Evolutionary conservation across 2,113 vertebrate species (phyloP), one percentile per base, ranked within the genome.

Genomic region (Micromys minutus): DNA sequence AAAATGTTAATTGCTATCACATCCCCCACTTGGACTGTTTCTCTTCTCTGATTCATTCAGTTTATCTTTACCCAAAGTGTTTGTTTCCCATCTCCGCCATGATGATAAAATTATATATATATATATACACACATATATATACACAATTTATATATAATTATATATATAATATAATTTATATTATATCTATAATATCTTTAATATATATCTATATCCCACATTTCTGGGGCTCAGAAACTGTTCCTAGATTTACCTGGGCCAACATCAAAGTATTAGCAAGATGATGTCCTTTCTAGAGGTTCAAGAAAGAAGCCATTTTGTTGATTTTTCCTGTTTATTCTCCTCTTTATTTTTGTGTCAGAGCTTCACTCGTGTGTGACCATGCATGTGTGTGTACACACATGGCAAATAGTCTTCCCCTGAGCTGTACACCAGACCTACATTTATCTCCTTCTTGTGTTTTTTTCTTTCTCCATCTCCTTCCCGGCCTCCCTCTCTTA

Each of bases 41-140:
- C 80, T 85, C n/a, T 92, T 85, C 24, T 84, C 29, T 52, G 26
- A 50, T 88, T 88, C 24, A 74, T 0, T 80, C 34, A 8, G 19
- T 65, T 95, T 89, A 34, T 93, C 79, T 94, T 61, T 85, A 92
- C 13, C 57, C 39, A 74, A 71, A 75, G 31, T 80, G 47, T 94
- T 84, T 26, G n/a, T 95, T 87, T 93, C 77, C 29, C 36, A 36
- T 90, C 69, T 61, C 16, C 80, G 31, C 79, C 74, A 10, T 81
- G 76, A 29, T 55, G 16, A 67, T 67, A 67, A 67, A 34, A 34
- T 34, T 67, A 67, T 63, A 63, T 63, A 63, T 63, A 26, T 65
- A 4, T 63, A 63, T 65, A 65, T 31, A 52, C n/a, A n/a, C n/a
- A n/a, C n/a, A 63, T 63, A 26, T 65, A 4, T 63, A 63, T 65